Evolutionary conservation across 2,888 invertebrate species (phyloP).

Genomic region (Abrostola tripartita): DNA sequence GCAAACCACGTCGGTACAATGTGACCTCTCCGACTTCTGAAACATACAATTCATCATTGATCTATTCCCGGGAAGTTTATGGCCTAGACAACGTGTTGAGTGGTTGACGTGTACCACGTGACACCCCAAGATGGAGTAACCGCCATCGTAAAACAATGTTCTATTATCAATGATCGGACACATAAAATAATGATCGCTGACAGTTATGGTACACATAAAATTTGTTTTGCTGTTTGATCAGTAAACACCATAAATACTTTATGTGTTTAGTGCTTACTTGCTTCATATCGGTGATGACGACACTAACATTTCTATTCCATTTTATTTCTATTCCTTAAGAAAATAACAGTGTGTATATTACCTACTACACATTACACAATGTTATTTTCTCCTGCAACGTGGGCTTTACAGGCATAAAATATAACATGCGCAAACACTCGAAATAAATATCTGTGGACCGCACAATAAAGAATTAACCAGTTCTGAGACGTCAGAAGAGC

Average conservation of each 20-base stretch:
- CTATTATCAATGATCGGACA: conserved; percentile 28
- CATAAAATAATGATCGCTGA: conserved; percentile 33
- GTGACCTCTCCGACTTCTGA: conserved; percentile 19
- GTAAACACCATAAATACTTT: neutral
- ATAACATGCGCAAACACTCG: no score
- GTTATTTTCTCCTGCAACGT: no score
- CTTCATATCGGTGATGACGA: no score
- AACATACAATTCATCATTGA: conserved; percentile 22
- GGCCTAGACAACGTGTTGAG: conserved; percentile 25
- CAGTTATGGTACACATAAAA: conserved; percentile 42
- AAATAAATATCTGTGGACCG: no score
- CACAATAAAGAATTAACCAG: no score
- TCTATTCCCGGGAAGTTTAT: conserved; percentile 26
- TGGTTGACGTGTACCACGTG: conserved; percentile 29
- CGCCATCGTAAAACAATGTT: conserved; percentile 42
- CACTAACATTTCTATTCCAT: no score
- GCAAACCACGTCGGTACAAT: conserved; percentile 4
- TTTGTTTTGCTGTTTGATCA: conserved; percentile 23
- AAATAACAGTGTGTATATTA: no score
- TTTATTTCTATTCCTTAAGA: no score
- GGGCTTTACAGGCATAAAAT: no score
- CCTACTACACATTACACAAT: no score
- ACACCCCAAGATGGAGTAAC: conserved; percentile 9
- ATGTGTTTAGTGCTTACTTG: neutral
- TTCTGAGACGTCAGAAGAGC: no score